Evolutionary conservation across 2,888 invertebrate genomes (phyloP).

Genomic region (Copidosoma aretas): DNA sequence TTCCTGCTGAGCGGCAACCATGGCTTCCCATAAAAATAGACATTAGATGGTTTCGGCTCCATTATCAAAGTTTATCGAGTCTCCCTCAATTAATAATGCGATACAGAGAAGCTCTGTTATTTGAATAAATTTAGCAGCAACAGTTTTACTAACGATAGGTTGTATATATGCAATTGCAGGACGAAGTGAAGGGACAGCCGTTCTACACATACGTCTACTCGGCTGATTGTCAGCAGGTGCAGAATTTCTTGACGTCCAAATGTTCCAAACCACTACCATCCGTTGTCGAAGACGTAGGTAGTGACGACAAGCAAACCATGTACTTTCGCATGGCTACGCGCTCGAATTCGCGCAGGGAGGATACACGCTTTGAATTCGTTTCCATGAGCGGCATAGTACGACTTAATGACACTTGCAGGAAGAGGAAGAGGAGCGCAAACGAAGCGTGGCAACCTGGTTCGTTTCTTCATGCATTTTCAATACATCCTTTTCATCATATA

Average conservation of each 20-base stretch:
- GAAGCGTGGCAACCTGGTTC: conserved; percentile 42
- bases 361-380: conserved; percentile 64
- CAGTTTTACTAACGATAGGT: no score
- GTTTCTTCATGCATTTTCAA: not conserved
- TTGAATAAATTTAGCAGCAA: no score
- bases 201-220: conserved; percentile 45
- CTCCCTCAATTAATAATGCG: not conserved
- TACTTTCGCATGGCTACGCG: conserved; percentile 60
- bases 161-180: conserved; percentile 55
- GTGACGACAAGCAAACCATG: not conserved
- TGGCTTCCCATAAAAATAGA: no score
- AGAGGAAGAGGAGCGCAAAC: conserved; percentile 34
- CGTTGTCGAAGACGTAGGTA: not conserved
- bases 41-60: no score
- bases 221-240: no score
- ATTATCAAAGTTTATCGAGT: no score
- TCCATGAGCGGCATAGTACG: conserved; percentile 63
- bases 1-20: not conserved
- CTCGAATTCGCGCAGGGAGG: conserved; percentile 62
- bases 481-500: not conserved
- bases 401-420: conserved; percentile 53
- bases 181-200: not conserved
- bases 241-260: no score
- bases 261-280: not conserved
- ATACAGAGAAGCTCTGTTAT: conserved; percentile 56